A percentile compares a stretch with the other conserved stretches of the same genome.
phyloP scores from a whole-genome alignment of 1,140 invertebrate genomes.

The Pseudomyrmex pallidus region DNA sequence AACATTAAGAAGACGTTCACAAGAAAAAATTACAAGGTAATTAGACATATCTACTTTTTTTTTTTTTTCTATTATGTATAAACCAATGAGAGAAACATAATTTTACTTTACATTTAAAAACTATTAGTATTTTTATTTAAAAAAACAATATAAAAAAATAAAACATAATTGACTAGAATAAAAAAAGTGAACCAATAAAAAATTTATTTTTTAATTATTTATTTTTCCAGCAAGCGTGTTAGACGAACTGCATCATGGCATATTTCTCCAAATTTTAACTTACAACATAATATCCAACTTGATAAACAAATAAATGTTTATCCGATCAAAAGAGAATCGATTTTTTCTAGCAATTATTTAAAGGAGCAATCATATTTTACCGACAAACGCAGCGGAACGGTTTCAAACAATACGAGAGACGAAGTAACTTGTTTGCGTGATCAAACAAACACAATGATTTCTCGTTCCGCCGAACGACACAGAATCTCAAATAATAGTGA shows the following conservation, averaged over 20 bases:
- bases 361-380: slow-evolving; percentile 33
- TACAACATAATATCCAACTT: slow-evolving; percentile 29
- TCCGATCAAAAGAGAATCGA: slow-evolving; percentile 29
- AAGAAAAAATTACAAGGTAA: slow-evolving; percentile 84
- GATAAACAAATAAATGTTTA: slow-evolving; percentile 59
- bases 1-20: slow-evolving; percentile 88
- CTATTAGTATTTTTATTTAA: background rate
- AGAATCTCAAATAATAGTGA: slow-evolving; percentile 72
- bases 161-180: background rate
- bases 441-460: slow-evolving; percentile 78
- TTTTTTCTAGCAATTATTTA: slow-evolving; percentile 24
- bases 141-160: slow-evolving; percentile 18
- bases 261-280: slow-evolving; percentile 60
- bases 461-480: slow-evolving; percentile 78
- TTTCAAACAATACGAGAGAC: slow-evolving; percentile 21
- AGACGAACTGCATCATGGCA: slow-evolving; percentile 79
- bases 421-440: slow-evolving; percentile 71
- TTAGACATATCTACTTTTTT: slow-evolving; percentile 3
- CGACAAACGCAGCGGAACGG: slow-evolving; percentile 23
- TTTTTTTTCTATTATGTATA: slow-evolving; percentile 20
- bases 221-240: slow-evolving; percentile 71
- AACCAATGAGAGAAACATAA: background rate
- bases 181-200: background rate
- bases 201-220: slow-evolving; percentile 11
- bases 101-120: background rate